Evolutionary conservation across 1,140 invertebrate species (phyloP), one percentile per base, ranked within the genome.

Genomic region (Drosophila azteca): DNA sequence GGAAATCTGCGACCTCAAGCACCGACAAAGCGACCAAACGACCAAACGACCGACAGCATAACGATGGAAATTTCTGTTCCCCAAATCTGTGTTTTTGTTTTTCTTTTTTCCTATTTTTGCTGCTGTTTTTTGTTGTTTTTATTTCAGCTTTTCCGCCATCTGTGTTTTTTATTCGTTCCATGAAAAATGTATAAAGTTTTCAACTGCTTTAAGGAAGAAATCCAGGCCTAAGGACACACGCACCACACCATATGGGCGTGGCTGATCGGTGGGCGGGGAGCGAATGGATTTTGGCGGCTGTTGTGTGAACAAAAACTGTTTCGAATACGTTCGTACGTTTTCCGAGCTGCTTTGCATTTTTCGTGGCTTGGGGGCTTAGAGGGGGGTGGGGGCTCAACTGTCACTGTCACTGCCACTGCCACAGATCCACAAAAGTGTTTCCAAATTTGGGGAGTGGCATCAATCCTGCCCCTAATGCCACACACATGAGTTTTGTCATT

Each of bases 401-500:
- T 31, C 9, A 53, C 22, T 45, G 9, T 9, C 31, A 35, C 11
- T 39, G 35, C 11, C 35, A 13, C 11, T 3, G 35, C 9, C 3
- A 13, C 8, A 11, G 35, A 11, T 39, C 35, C 35, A 5, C 11
- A 39, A 39, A 39, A 39, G 35, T 39, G 35, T 39, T 13, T 13
- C 11, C 13, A 3, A 4, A 39, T 39, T 4, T 4, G 35, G 4
- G 35, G 43, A 24, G 39, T 22, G 20, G 52, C 29, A 13, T 11
- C 22, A 53, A 8, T 22, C 11, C 35, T 3, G 2, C 7, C 52
- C 45, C 68, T 68, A n/a, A 77, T 77, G 68, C 81, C 58, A 45
- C 52, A 74, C 81, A 87, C 74, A 78, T 82, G 83, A 80, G 81
- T 78, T 87, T 87, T 85, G 83, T 85, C 82, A 85, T 87, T 87